Evolutionary conservation across 2,888 invertebrate genomes (phyloP).

Genomic region (Andrena minutula): DNA sequence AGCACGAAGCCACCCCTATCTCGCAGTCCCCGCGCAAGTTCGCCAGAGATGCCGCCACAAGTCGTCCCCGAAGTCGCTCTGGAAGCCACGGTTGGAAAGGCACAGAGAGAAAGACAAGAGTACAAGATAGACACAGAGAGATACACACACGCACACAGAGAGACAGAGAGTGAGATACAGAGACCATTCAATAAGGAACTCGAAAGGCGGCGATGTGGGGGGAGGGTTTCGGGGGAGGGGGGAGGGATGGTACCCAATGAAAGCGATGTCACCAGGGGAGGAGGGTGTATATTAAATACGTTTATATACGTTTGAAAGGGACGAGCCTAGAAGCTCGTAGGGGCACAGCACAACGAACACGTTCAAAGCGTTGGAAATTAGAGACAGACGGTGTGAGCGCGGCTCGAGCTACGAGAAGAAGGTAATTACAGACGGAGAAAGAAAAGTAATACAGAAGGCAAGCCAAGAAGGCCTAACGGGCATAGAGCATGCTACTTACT

Average conservation of each 20-base stretch:
- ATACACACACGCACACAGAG: not conserved
- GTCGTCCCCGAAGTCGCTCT: slow-evolving; percentile 21
- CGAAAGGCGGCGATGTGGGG: not conserved
- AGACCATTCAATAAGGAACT: not conserved
- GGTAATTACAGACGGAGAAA: not conserved
- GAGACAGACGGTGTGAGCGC: slow-evolving; percentile 1
- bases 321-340: not conserved
- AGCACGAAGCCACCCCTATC: not conserved
- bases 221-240: not conserved
- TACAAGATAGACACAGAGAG: not conserved
- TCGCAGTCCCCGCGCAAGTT: not conserved
- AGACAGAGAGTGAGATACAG: slow-evolving; percentile 2
- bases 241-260: not conserved
- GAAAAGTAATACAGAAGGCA: slow-evolving; percentile 17
- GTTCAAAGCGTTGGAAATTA: slow-evolving; percentile 7
- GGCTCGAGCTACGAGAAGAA: not conserved
- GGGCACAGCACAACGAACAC: slow-evolving; percentile 1
- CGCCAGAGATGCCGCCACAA: not conserved
- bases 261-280: slow-evolving; percentile 4
- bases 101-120: slow-evolving; percentile 12
- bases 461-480: slow-evolving; percentile 33
- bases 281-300: not conserved
- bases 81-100: slow-evolving; percentile 15
- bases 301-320: not conserved
- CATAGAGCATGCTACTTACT: slow-evolving; percentile 83